Evolutionary conservation across 2,888 invertebrate species (phyloP).

Genomic region (Hedya salicella): DNA sequence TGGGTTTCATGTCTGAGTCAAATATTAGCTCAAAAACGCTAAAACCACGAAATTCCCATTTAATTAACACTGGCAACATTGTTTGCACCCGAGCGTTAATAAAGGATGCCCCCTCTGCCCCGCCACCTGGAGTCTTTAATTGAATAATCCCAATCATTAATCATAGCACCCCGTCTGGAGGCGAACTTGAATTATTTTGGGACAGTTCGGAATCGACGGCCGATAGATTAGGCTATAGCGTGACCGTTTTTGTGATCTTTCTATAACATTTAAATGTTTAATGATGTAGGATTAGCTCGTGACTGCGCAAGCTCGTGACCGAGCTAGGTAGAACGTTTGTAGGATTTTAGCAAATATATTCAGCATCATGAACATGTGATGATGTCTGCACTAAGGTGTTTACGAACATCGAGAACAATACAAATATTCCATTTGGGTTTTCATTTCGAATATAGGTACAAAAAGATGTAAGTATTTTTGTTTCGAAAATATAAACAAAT

Average conservation of each 20-base stretch:
- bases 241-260: background rate
- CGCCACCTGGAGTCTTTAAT: slow-evolving; percentile 81
- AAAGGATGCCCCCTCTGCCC: slow-evolving; percentile 51
- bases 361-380: too few species aligned
- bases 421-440: too few species aligned
- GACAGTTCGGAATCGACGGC: slow-evolving; percentile 48
- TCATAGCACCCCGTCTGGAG: slow-evolving; percentile 79
- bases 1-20: too few species aligned
- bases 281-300: background rate
- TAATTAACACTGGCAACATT: slow-evolving; percentile 20
- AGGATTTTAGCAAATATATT: too few species aligned
- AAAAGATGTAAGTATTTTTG: too few species aligned
- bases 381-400: too few species aligned
- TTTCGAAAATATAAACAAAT: too few species aligned
- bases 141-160: slow-evolving; percentile 85
- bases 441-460: too few species aligned
- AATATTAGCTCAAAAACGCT: background rate
- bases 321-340: too few species aligned
- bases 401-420: too few species aligned
- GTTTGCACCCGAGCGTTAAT: slow-evolving; percentile 59
- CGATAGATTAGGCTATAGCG: slow-evolving; percentile 37
- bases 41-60: slow-evolving; percentile 2
- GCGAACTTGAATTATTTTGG: slow-evolving; percentile 80
- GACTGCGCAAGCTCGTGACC: too few species aligned
- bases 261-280: slow-evolving; percentile 3